Evolutionary conservation across 2,113 vertebrate species (phyloP).

Genomic region (Sylvietta virens): DNA sequence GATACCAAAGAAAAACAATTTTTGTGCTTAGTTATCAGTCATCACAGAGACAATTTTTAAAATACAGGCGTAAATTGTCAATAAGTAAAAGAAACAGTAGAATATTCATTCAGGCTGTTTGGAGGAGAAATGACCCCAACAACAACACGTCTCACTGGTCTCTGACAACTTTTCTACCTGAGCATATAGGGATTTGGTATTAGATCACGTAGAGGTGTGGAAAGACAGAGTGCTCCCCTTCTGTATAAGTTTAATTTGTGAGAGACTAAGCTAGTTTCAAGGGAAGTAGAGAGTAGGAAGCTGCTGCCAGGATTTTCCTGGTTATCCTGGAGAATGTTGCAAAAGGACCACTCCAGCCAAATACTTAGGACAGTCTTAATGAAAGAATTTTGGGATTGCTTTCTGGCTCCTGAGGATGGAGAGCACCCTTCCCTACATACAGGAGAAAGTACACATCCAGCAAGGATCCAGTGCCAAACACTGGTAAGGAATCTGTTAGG

Average conservation of each 20-base stretch:
- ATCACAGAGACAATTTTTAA: neutral
- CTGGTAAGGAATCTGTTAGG: neutral
- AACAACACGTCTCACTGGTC: neutral
- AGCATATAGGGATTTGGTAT: neutral
- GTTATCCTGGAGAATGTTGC: neutral
- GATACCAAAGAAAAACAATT: neutral
- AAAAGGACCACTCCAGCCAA: neutral
- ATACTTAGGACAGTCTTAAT: neutral
- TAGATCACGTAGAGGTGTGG: neutral
- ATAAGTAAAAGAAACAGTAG: neutral
- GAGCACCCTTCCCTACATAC: fast-evolving
- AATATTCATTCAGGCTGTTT: neutral
- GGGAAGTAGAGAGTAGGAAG: neutral
- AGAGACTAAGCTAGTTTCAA: neutral
- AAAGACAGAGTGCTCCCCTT: neutral
- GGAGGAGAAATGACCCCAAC: neutral
- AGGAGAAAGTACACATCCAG: neutral
- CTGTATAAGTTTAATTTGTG: neutral
- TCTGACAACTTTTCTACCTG: neutral
- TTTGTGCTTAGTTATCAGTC: neutral
- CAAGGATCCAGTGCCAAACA: neutral
- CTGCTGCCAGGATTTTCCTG: neutral
- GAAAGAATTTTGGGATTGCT: neutral
- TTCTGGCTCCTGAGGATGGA: neutral
- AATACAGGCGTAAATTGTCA: neutral